Percentiles rank a stretch among this genome's conserved stretches.
Evolutionary conservation across 2,113 vertebrate genomes (phyloP).

Genomic region (Salvelinus namaycush): DNA sequence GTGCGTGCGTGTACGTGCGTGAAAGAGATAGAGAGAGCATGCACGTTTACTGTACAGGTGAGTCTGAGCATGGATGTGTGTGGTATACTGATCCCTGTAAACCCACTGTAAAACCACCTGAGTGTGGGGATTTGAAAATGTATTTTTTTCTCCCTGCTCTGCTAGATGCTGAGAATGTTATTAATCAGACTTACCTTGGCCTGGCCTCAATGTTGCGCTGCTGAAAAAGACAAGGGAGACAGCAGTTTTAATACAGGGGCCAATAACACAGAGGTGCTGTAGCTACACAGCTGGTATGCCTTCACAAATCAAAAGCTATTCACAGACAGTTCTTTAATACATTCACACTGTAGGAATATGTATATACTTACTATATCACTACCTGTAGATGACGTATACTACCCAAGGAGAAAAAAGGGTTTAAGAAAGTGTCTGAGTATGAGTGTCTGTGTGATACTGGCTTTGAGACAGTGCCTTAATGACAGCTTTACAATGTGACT

Average conservation of each 20-base stretch:
- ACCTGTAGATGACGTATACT: not conserved
- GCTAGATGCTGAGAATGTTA: slow-evolving; percentile 30
- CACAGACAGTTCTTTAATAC: too few relatives aligned
- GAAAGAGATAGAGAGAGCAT: not conserved
- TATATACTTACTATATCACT: too few relatives aligned
- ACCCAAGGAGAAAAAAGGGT: not conserved
- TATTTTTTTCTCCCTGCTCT: slow-evolving; percentile 23
- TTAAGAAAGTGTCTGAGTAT: not conserved
- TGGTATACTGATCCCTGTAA: slow-evolving; percentile 19
- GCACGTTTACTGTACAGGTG: slow-evolving; percentile 5
- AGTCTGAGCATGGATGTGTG: slow-evolving; percentile 1
- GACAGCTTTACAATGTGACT: not conserved
- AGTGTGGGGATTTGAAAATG: slow-evolving; percentile 30
- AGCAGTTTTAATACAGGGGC: slow-evolving; percentile 24
- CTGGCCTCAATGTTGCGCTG: slow-evolving; percentile 62
- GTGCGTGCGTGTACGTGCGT: slow-evolving; percentile 24
- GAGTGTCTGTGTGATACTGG: not conserved
- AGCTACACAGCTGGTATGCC: slow-evolving; percentile 41
- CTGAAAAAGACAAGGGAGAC: slow-evolving; percentile 61
- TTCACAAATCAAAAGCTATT: slow-evolving; percentile 15
- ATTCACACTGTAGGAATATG: too few relatives aligned
- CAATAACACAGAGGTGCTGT: slow-evolving; percentile 17
- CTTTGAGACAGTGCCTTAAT: not conserved
- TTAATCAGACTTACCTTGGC: slow-evolving; percentile 74
- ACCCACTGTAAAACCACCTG: slow-evolving; percentile 11